These are phyloP conservation scores for Cosmia trapezina DNA, from an alignment of 2,888 invertebrate genomes.

Conservation along the genomic window DNA sequence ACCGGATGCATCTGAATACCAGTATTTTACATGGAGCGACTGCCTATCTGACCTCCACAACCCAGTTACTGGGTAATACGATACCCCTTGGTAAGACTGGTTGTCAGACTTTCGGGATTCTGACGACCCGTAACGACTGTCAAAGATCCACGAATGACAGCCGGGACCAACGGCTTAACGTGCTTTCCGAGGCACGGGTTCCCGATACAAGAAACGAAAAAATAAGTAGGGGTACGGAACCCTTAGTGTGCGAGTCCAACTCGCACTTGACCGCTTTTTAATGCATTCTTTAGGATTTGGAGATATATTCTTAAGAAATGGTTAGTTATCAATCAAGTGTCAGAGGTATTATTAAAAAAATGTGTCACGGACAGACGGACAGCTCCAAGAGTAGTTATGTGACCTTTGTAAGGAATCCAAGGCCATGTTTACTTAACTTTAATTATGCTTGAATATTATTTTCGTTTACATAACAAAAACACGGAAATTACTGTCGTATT, in stretches of 20 bases:
- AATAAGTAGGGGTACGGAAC: slow-evolving; percentile 2
- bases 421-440: slow-evolving; percentile 27
- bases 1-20: too few species aligned
- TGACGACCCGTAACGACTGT: too few species aligned
- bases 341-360: slow-evolving; percentile 55
- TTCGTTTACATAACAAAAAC: slow-evolving; percentile 7
- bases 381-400: slow-evolving; percentile 72
- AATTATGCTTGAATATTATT: not conserved
- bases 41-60: too few species aligned
- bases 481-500: slow-evolving; percentile 30
- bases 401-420: slow-evolving; percentile 37
- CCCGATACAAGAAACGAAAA: too few species aligned
- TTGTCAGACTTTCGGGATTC: too few species aligned
- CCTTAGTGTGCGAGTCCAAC: too few species aligned
- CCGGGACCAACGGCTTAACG: too few species aligned
- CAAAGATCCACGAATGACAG: too few species aligned
- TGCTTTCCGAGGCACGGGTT: too few species aligned
- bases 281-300: slow-evolving; percentile 61
- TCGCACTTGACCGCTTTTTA: slow-evolving; percentile 25
- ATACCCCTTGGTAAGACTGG: too few species aligned
- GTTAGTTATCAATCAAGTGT: slow-evolving; percentile 79
- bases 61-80: too few species aligned
- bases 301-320: slow-evolving; percentile 54
- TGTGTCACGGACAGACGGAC: slow-evolving; percentile 67
- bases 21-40: too few species aligned